Percentiles rank a stretch among this genome's conserved stretches.
Evolutionary conservation across 2,888 invertebrate species (phyloP).

Genomic region (Neria commutata): DNA sequence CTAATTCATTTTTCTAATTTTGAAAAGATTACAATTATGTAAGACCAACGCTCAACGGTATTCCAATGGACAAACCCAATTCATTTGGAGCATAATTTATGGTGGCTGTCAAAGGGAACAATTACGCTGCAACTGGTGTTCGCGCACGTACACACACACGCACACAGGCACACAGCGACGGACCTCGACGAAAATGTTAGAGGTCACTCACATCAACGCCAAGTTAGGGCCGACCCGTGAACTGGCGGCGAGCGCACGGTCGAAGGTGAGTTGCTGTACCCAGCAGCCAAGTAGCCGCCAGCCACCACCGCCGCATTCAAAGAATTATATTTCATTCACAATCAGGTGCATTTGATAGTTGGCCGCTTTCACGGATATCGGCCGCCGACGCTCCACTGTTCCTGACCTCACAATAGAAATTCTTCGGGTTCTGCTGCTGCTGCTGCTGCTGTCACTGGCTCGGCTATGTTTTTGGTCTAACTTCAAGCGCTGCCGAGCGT

Average conservation of each 20-base stretch:
- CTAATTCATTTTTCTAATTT: slow-evolving; percentile 28
- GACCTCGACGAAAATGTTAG: neutral
- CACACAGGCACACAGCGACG: neutral
- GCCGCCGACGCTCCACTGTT: slow-evolving; percentile 15
- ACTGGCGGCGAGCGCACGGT: neutral
- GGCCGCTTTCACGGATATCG: slow-evolving; percentile 20
- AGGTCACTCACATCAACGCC: neutral
- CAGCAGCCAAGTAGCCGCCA: neutral
- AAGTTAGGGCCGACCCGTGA: neutral
- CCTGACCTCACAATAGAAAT: neutral
- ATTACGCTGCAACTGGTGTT: slow-evolving; percentile 58
- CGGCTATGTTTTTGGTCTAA: neutral
- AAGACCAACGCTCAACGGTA: slow-evolving; percentile 15
- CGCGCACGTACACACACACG: slow-evolving; percentile 15
- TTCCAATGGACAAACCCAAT: slow-evolving; percentile 31
- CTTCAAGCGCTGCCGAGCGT: neutral
- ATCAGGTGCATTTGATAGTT: slow-evolving; percentile 37
- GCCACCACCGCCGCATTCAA: slow-evolving; percentile 1
- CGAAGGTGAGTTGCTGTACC: neutral
- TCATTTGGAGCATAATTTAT: slow-evolving; percentile 54
- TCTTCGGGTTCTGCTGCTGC: slow-evolving; percentile 24
- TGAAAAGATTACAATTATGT: slow-evolving; percentile 43
- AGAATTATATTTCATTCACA: slow-evolving; percentile 34
- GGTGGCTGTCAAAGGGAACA: slow-evolving; percentile 51
- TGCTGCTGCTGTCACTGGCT: slow-evolving; percentile 38